Conservation (phyloP, 2,888 invertebrate genomes). For the Volucella inanis region DNA sequence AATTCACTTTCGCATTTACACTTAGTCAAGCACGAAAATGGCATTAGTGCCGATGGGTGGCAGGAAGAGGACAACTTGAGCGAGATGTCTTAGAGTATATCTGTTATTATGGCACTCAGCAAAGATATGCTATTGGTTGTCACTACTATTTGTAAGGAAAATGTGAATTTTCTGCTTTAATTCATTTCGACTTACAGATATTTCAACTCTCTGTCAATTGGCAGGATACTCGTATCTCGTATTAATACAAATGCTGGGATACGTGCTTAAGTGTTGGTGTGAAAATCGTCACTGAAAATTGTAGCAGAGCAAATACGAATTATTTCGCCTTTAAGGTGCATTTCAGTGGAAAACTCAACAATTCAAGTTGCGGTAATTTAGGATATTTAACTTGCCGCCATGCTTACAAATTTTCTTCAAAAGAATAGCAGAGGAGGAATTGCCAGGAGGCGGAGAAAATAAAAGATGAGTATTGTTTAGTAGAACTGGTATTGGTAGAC, state of each 20-base stretch:
- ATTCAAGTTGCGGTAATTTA: constrained; percentile 35
- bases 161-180: constrained; percentile 33
- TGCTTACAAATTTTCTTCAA: constrained; percentile 28
- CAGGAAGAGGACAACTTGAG: constrained; percentile 3
- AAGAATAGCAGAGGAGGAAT: constrained; percentile 5
- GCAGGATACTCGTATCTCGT: background rate
- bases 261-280: constrained; percentile 31
- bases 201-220: background rate
- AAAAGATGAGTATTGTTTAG: background rate
- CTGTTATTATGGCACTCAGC: background rate
- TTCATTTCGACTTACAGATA: background rate
- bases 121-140: background rate
- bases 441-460: background rate
- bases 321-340: constrained; percentile 41
- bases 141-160: constrained; percentile 26
- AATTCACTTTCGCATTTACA: constrained; percentile 50
- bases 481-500: background rate
- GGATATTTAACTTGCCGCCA: constrained; percentile 23
- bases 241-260: background rate
- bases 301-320: constrained; percentile 17
- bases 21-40: constrained; percentile 65
- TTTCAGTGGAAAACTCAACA: constrained; percentile 38
- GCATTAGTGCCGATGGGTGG: constrained; percentile 29
- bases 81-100: constrained; percentile 3
- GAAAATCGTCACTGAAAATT: constrained; percentile 46